A percentile compares a stretch with the other conserved stretches of the same genome.
These are phyloP conservation scores for Oncopodura yosiiana DNA, from an alignment of 1,140 invertebrate species.

Conservation along the genomic window DNA sequence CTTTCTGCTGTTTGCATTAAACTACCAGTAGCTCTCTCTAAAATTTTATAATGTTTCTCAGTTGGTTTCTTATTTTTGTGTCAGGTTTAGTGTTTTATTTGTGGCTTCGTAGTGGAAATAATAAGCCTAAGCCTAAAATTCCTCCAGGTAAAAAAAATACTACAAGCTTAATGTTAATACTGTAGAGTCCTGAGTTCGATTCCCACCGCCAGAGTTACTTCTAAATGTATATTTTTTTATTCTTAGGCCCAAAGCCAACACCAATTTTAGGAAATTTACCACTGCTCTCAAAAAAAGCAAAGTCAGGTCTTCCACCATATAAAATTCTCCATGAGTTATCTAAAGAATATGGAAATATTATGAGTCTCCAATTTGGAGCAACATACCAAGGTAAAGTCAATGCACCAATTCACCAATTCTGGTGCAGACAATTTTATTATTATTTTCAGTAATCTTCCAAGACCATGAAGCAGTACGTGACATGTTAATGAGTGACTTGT, in stretches of 20 bases:
- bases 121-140: conserved; percentile 7
- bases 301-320: conserved; percentile 10
- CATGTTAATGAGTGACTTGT: conserved; percentile 17
- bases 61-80: not conserved
- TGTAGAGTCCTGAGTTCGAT: too few relatives aligned
- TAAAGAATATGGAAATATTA: conserved; percentile 17
- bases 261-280: conserved; percentile 19
- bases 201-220: too few relatives aligned
- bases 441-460: conserved; percentile 15
- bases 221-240: not conserved
- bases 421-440: not conserved
- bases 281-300: conserved; percentile 10
- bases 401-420: not conserved
- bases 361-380: conserved; percentile 19
- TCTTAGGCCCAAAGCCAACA: conserved; percentile 5
- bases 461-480: conserved; percentile 14
- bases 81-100: not conserved
- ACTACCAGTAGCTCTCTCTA: too few relatives aligned
- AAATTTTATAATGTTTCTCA: too few relatives aligned
- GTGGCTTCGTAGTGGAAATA: not conserved
- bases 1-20: too few relatives aligned
- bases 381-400: conserved; percentile 18
- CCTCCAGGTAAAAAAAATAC: conserved; percentile 9
- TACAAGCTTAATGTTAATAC: not conserved
- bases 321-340: conserved; percentile 13